Percentiles rank a stretch among this genome's conserved stretches.
These are phyloP conservation scores for Cepaea hortensis DNA, from an alignment of 2,888 invertebrate genomes.

Conservation along the genomic window DNA sequence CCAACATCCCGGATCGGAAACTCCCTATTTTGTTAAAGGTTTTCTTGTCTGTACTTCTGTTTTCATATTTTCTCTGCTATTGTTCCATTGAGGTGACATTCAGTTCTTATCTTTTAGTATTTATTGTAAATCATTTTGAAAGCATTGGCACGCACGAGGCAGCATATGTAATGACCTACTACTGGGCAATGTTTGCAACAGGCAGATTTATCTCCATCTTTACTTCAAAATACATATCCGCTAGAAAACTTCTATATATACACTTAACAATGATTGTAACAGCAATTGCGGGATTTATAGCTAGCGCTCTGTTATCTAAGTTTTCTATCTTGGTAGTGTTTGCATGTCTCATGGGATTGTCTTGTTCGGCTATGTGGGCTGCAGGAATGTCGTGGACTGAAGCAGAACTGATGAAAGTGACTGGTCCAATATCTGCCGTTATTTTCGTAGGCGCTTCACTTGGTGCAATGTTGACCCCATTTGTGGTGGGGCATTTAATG, in stretches of 20 bases:
- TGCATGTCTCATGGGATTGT: constrained; percentile 65
- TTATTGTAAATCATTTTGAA: constrained; percentile 67
- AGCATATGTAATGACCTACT: constrained; percentile 72
- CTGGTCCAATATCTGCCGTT: constrained; percentile 73
- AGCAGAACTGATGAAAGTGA: constrained; percentile 71
- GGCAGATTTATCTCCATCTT: constrained; percentile 74
- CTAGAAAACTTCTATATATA: constrained; percentile 54
- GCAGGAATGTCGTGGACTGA: constrained; percentile 75
- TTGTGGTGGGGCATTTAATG: constrained; percentile 71
- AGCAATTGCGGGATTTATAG: constrained; percentile 13
- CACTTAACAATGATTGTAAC: background rate
- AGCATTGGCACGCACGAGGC: constrained; percentile 67
- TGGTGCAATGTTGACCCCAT: constrained; percentile 74
- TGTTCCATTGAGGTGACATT: constrained; percentile 74
- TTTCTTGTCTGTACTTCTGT: constrained; percentile 66
- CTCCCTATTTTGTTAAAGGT: constrained; percentile 53
- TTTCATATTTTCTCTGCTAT: constrained; percentile 59
- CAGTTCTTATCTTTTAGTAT: constrained; percentile 72
- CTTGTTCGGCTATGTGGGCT: constrained; percentile 76
- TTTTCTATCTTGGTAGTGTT: background rate
- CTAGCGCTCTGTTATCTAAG: background rate
- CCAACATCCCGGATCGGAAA: constrained; percentile 28
- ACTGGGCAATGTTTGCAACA: constrained; percentile 76
- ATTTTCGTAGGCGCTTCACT: constrained; percentile 73
- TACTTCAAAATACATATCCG: constrained; percentile 69